Percentiles rank a stretch among this genome's conserved stretches.
These are phyloP conservation scores for Agriopis marginaria DNA, from an alignment of 2,888 invertebrate genomes.

Conservation along the genomic window DNA sequence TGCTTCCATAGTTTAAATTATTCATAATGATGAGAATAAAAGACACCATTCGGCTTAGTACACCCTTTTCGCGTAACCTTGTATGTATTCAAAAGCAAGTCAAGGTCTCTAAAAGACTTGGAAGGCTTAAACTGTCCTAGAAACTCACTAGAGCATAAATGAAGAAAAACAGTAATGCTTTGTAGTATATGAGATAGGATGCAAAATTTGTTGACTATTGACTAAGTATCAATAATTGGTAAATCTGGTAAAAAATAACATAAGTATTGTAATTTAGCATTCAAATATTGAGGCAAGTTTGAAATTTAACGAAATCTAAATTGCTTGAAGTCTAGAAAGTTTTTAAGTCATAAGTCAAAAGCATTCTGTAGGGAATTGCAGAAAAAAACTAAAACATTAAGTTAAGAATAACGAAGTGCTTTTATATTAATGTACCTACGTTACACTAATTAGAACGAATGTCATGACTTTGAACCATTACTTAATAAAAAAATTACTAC, in stretches of 20 bases:
- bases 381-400: constrained; percentile 7
- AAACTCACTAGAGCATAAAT: too few species aligned
- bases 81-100: too few species aligned
- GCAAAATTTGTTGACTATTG: too few species aligned
- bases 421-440: not conserved
- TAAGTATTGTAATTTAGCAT: not conserved
- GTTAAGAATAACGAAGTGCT: not conserved
- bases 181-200: too few species aligned
- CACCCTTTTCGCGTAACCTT: too few species aligned
- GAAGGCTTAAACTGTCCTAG: too few species aligned
- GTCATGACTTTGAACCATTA: not conserved
- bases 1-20: too few species aligned
- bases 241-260: not conserved
- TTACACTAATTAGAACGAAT: constrained; percentile 4
- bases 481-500: not conserved
- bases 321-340: constrained; percentile 23
- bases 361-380: constrained; percentile 11
- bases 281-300: constrained; percentile 10
- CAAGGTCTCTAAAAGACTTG: too few species aligned
- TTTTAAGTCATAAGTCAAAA: constrained; percentile 7
- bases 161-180: too few species aligned
- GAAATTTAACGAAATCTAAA: constrained; percentile 6
- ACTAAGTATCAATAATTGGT: too few species aligned
- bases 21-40: too few species aligned
- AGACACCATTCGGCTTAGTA: too few species aligned